Conservation (phyloP, 2,113 vertebrate species). For the Ellobius talpinus region DNA sequence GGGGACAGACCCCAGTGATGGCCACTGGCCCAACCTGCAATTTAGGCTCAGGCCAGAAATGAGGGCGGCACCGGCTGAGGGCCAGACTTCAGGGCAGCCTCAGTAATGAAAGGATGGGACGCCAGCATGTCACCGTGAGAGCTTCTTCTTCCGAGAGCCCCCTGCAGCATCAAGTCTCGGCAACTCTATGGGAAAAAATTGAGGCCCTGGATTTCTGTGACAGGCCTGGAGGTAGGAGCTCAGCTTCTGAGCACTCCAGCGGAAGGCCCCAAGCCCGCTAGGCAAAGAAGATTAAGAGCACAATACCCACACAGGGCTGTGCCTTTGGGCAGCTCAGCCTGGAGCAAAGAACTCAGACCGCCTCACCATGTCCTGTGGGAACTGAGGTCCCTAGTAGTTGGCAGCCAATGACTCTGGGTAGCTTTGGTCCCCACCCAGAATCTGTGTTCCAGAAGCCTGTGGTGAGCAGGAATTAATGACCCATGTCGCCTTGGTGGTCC, state of each 20-base stretch:
- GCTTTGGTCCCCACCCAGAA: background rate
- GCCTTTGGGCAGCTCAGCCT: background rate
- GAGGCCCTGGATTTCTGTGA: background rate
- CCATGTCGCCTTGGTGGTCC: conserved; percentile 34
- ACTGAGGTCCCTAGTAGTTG: background rate
- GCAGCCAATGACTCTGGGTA: background rate
- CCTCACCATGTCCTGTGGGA: background rate
- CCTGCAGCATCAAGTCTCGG: background rate
- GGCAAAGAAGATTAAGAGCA: background rate
- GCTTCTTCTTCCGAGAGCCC: background rate
- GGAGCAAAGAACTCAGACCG: background rate
- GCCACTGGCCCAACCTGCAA: conserved; percentile 4
- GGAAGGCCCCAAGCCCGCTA: too few relatives aligned
- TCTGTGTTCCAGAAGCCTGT: background rate
- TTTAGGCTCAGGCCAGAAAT: conserved; percentile 2
- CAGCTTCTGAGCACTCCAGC: background rate
- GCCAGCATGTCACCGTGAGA: background rate
- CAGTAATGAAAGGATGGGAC: background rate
- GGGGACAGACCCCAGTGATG: conserved; percentile 38
- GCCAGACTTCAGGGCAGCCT: background rate
- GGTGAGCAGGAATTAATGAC: conserved; percentile 47
- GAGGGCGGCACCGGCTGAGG: background rate
- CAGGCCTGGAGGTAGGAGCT: background rate
- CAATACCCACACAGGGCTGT: background rate
- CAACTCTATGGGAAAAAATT: background rate